Evolutionary conservation across 92 coral and sea anemone species (phyloP).

Genomic region (Palythoa grandis): DNA sequence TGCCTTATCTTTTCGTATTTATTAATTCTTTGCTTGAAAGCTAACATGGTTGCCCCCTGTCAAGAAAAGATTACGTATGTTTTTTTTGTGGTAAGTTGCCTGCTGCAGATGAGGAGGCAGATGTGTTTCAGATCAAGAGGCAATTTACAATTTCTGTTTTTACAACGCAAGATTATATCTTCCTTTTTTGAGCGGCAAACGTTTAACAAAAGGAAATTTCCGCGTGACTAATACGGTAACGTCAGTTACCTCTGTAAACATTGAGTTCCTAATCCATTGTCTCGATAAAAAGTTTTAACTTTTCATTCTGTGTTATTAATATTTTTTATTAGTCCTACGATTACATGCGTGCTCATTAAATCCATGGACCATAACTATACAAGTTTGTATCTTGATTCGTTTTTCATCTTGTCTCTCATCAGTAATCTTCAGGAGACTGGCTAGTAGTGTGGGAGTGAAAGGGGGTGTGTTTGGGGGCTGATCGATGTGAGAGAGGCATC

Average conservation of each 20-base stretch:
- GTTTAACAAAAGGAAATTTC: background rate
- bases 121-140: background rate
- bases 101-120: no score
- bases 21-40: background rate
- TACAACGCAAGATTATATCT: background rate
- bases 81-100: no score
- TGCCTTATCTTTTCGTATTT: conserved; percentile 23
- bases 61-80: background rate
- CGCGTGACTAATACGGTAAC: background rate
- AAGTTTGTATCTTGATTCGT: no score
- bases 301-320: background rate
- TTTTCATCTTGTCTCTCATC: no score
- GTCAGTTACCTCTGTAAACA: background rate
- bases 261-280: background rate
- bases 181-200: background rate
- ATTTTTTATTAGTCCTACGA: background rate
- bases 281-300: background rate
- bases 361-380: background rate
- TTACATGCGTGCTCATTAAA: background rate
- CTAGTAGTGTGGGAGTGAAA: no score
- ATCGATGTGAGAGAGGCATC: no score
- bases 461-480: no score
- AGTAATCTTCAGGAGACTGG: no score
- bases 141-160: background rate
- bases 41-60: background rate